These are phyloP conservation scores for Tympanoctomys barrerae DNA, from an alignment of 2,797 vertebrate genomes.

Conservation along the genomic window DNA sequence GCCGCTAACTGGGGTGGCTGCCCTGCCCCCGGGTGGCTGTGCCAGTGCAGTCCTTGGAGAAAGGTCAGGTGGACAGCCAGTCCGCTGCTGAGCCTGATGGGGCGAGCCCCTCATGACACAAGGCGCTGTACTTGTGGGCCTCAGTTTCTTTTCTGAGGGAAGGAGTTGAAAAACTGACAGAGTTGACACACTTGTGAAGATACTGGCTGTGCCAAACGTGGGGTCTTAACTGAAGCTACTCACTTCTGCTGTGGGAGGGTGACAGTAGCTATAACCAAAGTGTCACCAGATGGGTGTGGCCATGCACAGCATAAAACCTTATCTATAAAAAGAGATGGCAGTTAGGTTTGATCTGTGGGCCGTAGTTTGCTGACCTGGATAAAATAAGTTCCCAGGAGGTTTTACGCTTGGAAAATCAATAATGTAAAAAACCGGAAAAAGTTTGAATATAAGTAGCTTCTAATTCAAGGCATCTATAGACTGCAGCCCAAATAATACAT, in stretches of 20 bases:
- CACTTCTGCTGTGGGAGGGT: neutral
- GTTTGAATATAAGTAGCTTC: conserved; percentile 21
- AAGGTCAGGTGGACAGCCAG: neutral
- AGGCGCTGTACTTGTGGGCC: neutral
- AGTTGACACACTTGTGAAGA: neutral
- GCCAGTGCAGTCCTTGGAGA: neutral
- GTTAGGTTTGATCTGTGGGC: neutral
- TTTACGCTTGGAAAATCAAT: conserved; percentile 52
- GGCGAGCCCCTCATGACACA: neutral
- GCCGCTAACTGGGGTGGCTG: neutral
- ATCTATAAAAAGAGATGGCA: conserved; percentile 42
- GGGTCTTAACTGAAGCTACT: neutral
- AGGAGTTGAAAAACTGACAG: neutral
- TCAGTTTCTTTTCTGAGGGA: conserved; percentile 32
- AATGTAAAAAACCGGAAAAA: neutral
- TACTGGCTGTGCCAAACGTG: neutral
- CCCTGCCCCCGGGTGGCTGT: neutral
- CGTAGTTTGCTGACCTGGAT: neutral
- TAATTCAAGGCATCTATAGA: neutral
- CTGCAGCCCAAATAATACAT: neutral
- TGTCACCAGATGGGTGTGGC: neutral
- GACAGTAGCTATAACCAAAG: neutral
- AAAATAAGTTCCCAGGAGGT: neutral
- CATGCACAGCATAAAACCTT: conserved; percentile 60
- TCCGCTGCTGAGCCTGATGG: neutral